These are phyloP conservation scores for Metalampra italica DNA, from an alignment of 2,888 invertebrate species.

Conservation along the genomic window DNA sequence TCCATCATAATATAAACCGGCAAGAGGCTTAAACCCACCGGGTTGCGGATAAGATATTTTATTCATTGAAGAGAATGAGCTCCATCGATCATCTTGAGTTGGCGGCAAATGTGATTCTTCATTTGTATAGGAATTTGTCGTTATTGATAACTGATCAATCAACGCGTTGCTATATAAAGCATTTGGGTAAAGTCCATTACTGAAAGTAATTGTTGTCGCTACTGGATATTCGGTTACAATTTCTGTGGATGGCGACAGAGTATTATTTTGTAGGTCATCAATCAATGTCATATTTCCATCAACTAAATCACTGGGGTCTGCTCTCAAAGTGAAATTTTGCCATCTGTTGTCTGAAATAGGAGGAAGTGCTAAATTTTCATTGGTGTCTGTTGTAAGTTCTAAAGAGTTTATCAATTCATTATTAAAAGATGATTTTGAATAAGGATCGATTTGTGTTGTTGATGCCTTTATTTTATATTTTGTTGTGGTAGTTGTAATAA, in stretches of 20 bases:
- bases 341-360: constrained; percentile 26
- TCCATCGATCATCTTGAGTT: constrained; percentile 52
- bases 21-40: constrained; percentile 57
- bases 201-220: constrained; percentile 21
- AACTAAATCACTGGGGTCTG: constrained; percentile 13
- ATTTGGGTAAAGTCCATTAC: constrained; percentile 36
- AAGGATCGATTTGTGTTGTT: constrained; percentile 15
- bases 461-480: constrained; percentile 11
- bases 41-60: constrained; percentile 25
- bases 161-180: constrained; percentile 41
- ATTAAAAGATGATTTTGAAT: constrained; percentile 27
- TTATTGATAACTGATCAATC: constrained; percentile 57
- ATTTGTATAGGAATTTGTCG: constrained; percentile 51
- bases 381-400: constrained; percentile 21
- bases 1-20: constrained; percentile 69
- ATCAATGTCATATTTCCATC: constrained; percentile 11
- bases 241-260: constrained; percentile 2
- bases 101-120: constrained; percentile 39
- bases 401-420: constrained; percentile 22
- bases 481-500: constrained; percentile 13
- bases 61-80: constrained; percentile 37
- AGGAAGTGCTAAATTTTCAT: constrained; percentile 18
- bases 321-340: constrained; percentile 33
- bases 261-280: constrained; percentile 7
- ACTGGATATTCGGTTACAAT: constrained; percentile 17